Evolutionary conservation across 2,113 vertebrate species (phyloP).

Genomic region (Pteropus alecto): DNA sequence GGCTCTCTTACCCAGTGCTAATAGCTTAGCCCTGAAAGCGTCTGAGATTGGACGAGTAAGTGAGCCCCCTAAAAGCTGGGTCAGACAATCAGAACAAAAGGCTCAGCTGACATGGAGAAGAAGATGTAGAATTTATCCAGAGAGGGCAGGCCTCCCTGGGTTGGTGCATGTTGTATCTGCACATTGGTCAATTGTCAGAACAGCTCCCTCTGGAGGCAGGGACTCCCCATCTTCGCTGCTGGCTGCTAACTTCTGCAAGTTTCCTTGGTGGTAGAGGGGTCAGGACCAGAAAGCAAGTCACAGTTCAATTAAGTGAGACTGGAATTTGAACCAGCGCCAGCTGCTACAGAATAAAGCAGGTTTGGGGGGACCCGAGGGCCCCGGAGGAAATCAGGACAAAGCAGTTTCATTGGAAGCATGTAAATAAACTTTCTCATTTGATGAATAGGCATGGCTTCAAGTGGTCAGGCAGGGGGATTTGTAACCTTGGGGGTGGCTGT

Average conservation of each 20-base stretch:
- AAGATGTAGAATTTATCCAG: background rate
- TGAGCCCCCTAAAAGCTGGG: background rate
- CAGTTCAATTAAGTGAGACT: background rate
- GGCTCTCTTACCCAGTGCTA: background rate
- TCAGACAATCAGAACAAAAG: background rate
- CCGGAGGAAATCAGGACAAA: constrained; percentile 37
- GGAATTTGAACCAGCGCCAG: background rate
- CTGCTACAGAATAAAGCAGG: constrained; percentile 25
- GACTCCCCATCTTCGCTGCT: background rate
- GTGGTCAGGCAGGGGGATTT: constrained; percentile 40
- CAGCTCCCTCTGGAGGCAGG: background rate
- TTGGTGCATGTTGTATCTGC: background rate
- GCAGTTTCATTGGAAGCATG: constrained; percentile 26
- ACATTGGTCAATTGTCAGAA: background rate
- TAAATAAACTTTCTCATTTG: constrained; percentile 42
- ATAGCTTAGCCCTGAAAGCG: background rate
- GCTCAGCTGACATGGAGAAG: background rate
- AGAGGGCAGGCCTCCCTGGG: background rate
- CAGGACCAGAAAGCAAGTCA: constrained; percentile 10
- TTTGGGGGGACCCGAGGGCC: background rate
- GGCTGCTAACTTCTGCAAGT: background rate
- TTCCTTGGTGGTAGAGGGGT: background rate
- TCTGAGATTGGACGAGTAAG: background rate
- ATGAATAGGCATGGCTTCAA: constrained; percentile 6
- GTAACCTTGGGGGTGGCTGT: constrained; percentile 62